Percentiles rank a stretch among this genome's conserved stretches.
These are phyloP conservation scores for Andrena chrysosceles DNA, from an alignment of 2,888 invertebrate genomes.

Conservation along the genomic window DNA sequence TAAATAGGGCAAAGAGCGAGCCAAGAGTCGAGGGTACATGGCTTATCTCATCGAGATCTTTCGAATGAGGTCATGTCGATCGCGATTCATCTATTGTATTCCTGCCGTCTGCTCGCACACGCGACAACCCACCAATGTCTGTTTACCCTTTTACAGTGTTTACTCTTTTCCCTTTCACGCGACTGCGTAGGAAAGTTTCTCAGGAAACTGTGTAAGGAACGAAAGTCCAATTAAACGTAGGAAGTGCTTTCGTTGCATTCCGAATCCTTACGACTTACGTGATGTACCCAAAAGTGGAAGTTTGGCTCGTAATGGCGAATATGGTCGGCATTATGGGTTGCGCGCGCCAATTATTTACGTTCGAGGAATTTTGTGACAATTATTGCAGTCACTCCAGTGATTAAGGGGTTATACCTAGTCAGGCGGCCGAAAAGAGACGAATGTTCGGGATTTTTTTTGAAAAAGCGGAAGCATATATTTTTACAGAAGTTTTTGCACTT, in stretches of 20 bases:
- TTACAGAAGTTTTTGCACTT: no score
- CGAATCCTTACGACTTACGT: not conserved
- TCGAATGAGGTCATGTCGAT: conserved; percentile 59
- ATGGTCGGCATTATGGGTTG: no score
- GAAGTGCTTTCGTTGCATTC: not conserved
- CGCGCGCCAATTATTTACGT: no score
- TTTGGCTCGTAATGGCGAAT: no score
- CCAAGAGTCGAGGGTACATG: conserved; percentile 55
- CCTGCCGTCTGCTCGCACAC: not conserved
- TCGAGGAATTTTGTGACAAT: no score
- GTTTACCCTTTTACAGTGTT: no score
- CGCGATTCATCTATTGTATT: conserved; percentile 37
- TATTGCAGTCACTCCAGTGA: no score
- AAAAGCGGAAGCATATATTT: no score
- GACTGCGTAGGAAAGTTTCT: not conserved
- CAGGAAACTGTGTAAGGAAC: not conserved
- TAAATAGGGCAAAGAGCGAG: conserved; percentile 65
- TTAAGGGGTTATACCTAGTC: no score
- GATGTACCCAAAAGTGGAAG: no score
- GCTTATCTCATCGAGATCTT: conserved; percentile 65
- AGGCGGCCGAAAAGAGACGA: no score
- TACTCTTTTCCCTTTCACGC: not conserved
- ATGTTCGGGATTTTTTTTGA: no score
- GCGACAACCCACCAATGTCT: not conserved
- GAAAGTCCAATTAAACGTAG: not conserved